Percentiles rank a stretch among this genome's conserved stretches.
These are phyloP conservation scores for Rhinoraja longicauda DNA, from an alignment of 2,797 vertebrate species.

Conservation along the genomic window DNA sequence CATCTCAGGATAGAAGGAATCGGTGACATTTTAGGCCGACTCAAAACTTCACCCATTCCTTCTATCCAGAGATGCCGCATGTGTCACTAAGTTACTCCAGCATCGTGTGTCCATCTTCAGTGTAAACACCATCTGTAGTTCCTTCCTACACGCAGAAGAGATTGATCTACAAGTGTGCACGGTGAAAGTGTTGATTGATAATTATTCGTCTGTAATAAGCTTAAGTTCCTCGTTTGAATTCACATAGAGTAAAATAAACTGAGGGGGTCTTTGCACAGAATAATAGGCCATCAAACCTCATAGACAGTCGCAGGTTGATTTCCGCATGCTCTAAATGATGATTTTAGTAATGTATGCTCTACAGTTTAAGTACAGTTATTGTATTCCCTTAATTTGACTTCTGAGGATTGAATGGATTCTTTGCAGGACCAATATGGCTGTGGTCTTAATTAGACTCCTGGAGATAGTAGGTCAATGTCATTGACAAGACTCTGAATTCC, in stretches of 20 bases:
- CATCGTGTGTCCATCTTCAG: too few relatives aligned
- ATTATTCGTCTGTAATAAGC: background rate
- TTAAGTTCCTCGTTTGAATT: background rate
- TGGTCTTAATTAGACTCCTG: background rate
- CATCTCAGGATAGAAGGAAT: too few relatives aligned
- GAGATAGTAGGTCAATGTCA: background rate
- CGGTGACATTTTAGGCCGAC: too few relatives aligned
- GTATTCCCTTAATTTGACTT: background rate
- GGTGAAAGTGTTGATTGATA: too few relatives aligned
- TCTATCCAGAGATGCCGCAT: too few relatives aligned
- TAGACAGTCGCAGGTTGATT: background rate
- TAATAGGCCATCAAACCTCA: background rate
- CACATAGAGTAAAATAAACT: background rate
- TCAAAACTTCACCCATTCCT: too few relatives aligned
- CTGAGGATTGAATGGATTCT: background rate
- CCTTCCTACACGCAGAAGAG: too few relatives aligned
- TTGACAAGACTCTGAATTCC: background rate
- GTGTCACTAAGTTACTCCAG: too few relatives aligned
- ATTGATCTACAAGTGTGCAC: too few relatives aligned
- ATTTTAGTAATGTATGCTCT: background rate
- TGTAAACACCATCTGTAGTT: too few relatives aligned
- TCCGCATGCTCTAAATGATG: background rate
- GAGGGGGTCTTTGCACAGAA: background rate
- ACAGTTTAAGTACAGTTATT: background rate
- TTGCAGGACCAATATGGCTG: background rate